Evolutionary conservation across 2,797 vertebrate species (phyloP).

Genomic region (Nasua narica): DNA sequence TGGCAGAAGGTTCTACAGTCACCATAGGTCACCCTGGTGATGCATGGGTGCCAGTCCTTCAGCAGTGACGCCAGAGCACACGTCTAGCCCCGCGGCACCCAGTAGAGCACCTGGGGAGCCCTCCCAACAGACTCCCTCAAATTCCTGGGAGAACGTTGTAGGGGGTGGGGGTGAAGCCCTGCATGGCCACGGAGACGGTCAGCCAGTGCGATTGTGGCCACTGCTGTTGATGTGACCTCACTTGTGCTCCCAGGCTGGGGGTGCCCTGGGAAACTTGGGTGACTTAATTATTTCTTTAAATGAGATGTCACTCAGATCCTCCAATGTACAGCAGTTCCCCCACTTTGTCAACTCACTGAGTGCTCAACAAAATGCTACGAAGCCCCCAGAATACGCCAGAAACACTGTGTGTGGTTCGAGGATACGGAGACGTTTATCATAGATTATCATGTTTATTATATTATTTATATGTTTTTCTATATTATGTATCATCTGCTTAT

Average conservation of each 20-base stretch:
- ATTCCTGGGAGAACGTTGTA: not conserved
- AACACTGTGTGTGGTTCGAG: not conserved
- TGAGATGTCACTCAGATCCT: not conserved
- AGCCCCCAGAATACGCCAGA: not conserved
- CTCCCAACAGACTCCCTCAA: not conserved
- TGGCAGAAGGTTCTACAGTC: not conserved
- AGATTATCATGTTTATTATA: not conserved
- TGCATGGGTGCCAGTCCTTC: not conserved
- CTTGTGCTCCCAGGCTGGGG: not conserved
- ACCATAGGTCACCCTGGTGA: not conserved
- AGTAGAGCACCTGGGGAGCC: not conserved
- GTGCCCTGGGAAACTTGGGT: not conserved
- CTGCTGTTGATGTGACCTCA: not conserved
- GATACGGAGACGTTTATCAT: not conserved
- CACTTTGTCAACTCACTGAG: not conserved
- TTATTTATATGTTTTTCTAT: not conserved
- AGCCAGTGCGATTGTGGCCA: rapidly evolving
- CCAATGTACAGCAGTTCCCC: not conserved
- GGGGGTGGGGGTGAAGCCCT: not conserved
- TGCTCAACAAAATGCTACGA: not conserved
- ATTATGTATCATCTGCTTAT: not conserved
- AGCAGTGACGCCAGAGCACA: not conserved
- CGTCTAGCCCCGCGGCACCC: not conserved
- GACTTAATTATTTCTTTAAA: not conserved
- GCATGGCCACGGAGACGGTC: not conserved